Evolutionary conservation across 2,888 invertebrate species (phyloP).

Genomic region (Hyles lineata): DNA sequence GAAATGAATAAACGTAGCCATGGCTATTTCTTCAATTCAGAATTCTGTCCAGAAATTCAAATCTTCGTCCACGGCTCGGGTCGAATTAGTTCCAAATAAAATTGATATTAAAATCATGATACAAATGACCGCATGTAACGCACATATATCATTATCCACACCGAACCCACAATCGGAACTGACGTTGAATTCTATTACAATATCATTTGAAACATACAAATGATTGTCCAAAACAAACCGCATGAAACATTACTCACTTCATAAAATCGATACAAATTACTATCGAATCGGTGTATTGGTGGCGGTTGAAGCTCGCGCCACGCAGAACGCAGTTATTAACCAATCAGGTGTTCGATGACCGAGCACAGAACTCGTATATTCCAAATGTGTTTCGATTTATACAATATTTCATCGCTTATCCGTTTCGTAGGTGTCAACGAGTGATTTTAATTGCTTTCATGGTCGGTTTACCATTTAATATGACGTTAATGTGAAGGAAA

Average conservation of each 20-base stretch:
- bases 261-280: slow-evolving; percentile 23
- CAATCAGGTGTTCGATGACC: slow-evolving; percentile 18
- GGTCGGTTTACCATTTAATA: neutral
- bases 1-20: too few relatives aligned
- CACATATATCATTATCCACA: neutral
- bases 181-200: neutral
- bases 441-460: slow-evolving; percentile 21
- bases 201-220: neutral
- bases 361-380: neutral
- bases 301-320: neutral
- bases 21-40: too few relatives aligned
- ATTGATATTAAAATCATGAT: too few relatives aligned
- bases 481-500: neutral
- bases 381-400: slow-evolving; percentile 23
- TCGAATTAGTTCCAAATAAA: too few relatives aligned
- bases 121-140: too few relatives aligned
- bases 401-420: slow-evolving; percentile 12
- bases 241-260: slow-evolving; percentile 15
- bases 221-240: neutral
- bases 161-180: neutral
- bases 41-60: too few relatives aligned
- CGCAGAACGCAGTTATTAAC: slow-evolving; percentile 21
- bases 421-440: slow-evolving; percentile 19
- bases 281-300: neutral
- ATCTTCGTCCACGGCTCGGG: too few relatives aligned